These are phyloP conservation scores for Eublepharis macularius DNA, from an alignment of 2,113 vertebrate species.

Conservation along the genomic window DNA sequence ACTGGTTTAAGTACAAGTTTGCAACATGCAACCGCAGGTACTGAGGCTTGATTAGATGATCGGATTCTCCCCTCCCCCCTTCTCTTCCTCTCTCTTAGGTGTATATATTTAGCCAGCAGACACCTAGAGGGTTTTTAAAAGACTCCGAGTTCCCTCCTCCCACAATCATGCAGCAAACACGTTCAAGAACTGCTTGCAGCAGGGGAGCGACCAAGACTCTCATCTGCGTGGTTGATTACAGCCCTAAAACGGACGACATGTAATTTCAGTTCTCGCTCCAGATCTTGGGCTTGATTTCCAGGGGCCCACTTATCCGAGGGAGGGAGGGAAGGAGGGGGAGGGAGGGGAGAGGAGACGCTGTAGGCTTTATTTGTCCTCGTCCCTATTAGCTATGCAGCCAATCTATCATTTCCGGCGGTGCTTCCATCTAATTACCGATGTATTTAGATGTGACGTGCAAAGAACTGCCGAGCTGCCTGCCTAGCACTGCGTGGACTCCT, in stretches of 20 bases:
- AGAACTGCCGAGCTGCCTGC: constrained; percentile 69
- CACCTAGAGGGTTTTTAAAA: constrained; percentile 62
- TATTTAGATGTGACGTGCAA: constrained; percentile 74
- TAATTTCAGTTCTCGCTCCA: constrained; percentile 30
- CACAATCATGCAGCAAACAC: constrained; percentile 57
- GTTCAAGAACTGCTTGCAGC: constrained; percentile 66
- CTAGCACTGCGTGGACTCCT: constrained; percentile 64
- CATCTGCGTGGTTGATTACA: constrained; percentile 42
- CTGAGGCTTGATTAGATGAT: neutral
- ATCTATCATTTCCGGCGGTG: constrained; percentile 73
- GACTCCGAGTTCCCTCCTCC: constrained; percentile 16
- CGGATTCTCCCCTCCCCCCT: neutral
- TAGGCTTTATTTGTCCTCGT: constrained; percentile 60
- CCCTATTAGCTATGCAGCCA: constrained; percentile 74
- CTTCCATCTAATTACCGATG: constrained; percentile 75
- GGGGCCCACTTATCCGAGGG: constrained; percentile 9
- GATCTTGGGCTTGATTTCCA: constrained; percentile 46
- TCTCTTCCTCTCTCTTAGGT: neutral
- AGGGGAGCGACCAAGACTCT: constrained; percentile 55
- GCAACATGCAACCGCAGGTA: neutral
- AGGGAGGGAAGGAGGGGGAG: neutral
- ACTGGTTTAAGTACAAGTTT: neutral
- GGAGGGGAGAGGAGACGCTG: neutral
- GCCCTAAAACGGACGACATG: constrained; percentile 45
- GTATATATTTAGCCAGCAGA: constrained; percentile 44